A percentile compares a stretch with the other conserved stretches of the same genome.
These are phyloP conservation scores for Petromus typicus DNA, from an alignment of 2,113 vertebrate species.

Conservation along the genomic window DNA sequence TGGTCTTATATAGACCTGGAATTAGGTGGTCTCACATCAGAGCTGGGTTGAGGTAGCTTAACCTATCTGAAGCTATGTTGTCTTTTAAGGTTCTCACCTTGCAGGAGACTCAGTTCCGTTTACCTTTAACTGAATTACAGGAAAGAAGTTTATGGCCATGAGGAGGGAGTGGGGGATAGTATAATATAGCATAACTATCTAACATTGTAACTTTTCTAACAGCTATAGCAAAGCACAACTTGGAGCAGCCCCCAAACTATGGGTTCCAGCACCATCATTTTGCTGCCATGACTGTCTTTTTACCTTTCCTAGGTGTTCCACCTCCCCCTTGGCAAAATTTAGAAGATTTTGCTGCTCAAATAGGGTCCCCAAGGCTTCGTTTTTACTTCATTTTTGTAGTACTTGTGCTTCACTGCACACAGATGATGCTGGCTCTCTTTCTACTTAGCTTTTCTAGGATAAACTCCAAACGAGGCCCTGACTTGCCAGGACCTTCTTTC, in stretches of 20 bases:
- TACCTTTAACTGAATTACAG: too few species aligned
- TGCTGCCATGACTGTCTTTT: not conserved
- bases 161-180: too few species aligned
- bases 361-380: not conserved
- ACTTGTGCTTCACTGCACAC: not conserved
- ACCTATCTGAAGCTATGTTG: too few species aligned
- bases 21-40: too few species aligned
- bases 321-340: constrained; percentile 90
- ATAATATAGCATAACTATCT: too few species aligned
- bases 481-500: not conserved
- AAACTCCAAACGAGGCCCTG: not conserved
- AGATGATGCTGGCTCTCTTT: not conserved
- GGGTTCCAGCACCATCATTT: not conserved
- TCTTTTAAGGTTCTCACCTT: too few species aligned
- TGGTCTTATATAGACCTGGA: too few species aligned
- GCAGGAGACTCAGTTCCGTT: too few species aligned
- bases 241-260: not conserved
- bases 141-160: too few species aligned
- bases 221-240: not conserved
- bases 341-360: not conserved
- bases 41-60: too few species aligned
- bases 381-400: not conserved
- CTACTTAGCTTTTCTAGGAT: not conserved
- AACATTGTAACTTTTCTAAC: too few species aligned
- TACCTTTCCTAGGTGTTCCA: constrained; percentile 83